Evolutionary conservation across 2,888 invertebrate genomes (phyloP), one percentile per base, ranked within the genome.

Genomic region (Philhelius pedissequus): DNA sequence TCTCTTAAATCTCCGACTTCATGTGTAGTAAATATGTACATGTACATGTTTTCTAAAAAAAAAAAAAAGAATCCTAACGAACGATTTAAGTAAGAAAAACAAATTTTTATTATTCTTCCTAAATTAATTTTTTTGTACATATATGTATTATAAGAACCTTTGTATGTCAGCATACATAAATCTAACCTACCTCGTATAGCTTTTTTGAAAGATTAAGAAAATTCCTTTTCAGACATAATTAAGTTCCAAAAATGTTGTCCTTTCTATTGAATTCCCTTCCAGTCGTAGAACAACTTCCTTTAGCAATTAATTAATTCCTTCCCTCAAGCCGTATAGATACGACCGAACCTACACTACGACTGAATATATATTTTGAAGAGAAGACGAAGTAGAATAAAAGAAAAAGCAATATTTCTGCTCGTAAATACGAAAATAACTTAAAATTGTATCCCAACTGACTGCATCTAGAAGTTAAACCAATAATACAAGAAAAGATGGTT

Each of bases 401-500:
- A 74, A 60, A 43, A 76, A 71, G 35, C 48, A 71, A 52, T 64
- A 64, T 52, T 80, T 58, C 35, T 32, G 27, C 48, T 66, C 38
- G 48, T 38, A 76, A 76, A 70, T 69, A 74, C 22, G n/a, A 69
- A 81, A 76, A 78, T 68, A 78, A 82, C 73, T 82, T 73, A 69
- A 74, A 70, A 74, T 75, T 70, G 62, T 69, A 78, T 83, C 54
- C 69, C 66, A 69, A 74, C 78, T 64, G 83, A 83, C 83, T 83
- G 83, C 83, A 83, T 83, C 74, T 52, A 74, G 74, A 79, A 83
- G 83, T 79, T 79, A 83, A 69, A 66, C 79, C 79, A 78, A 83
- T 74, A 83, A 83, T 60, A 64, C 50, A 75, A 74, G 32, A 52
- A 38, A 64, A 56, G 52, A 45, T 62, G 43, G 58, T 58, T 62